Conservation (phyloP, 1,140 invertebrate genomes). For the Megalopta genalis region DNA sequence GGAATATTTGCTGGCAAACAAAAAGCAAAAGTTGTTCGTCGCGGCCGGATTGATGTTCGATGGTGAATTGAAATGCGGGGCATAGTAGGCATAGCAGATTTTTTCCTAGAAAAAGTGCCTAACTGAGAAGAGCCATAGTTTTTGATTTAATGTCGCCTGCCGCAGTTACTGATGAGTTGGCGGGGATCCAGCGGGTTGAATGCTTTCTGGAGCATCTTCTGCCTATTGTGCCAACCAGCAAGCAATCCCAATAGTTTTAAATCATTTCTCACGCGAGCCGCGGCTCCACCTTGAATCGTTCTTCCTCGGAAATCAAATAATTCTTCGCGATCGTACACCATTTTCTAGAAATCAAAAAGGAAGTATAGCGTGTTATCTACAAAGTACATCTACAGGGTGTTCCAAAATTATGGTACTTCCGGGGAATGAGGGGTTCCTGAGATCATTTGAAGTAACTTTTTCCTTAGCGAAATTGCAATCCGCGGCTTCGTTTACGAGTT, state of each 20-base stretch:
- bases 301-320: not conserved
- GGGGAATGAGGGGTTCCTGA: too few relatives aligned
- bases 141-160: slow-evolving; percentile 59
- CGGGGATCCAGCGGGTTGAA: slow-evolving; percentile 60
- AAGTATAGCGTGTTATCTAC: too few relatives aligned
- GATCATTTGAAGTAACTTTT: too few relatives aligned
- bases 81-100: slow-evolving; percentile 15
- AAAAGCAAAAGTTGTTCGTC: not conserved
- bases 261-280: slow-evolving; percentile 50
- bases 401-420: too few relatives aligned
- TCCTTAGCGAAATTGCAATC: too few relatives aligned
- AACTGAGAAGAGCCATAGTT: slow-evolving; percentile 29
- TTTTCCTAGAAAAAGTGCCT: slow-evolving; percentile 16
- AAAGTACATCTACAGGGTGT: too few relatives aligned
- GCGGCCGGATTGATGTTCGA: slow-evolving; percentile 19
- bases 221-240: slow-evolving; percentile 56
- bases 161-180: slow-evolving; percentile 68
- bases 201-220: slow-evolving; percentile 64
- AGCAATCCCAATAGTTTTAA: slow-evolving; percentile 66
- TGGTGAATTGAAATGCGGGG: slow-evolving; percentile 49
- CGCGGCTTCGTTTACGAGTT: too few relatives aligned
- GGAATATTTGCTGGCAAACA: too few relatives aligned
- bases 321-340: not conserved
- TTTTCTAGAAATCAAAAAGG: too few relatives aligned
- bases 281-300: slow-evolving; percentile 6